phyloP scores from a whole-genome alignment of 2,113 vertebrate species.

The Vireo altiloquus region DNA sequence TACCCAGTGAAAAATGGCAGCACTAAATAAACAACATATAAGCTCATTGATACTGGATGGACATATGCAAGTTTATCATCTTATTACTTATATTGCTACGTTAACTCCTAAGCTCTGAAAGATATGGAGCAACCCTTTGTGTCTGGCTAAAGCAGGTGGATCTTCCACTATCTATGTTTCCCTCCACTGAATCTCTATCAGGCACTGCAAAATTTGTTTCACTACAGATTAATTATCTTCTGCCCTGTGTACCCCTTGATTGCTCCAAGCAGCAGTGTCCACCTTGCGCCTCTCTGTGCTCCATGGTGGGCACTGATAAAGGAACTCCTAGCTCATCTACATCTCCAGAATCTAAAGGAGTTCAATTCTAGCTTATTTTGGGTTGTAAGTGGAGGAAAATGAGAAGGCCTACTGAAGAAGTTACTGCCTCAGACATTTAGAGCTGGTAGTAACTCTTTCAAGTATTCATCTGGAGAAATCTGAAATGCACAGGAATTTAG shows the following conservation, averaged over 20 bases:
- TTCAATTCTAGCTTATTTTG: background rate
- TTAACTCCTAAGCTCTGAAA: background rate
- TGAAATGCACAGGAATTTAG: background rate
- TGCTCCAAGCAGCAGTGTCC: background rate
- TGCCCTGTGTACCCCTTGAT: background rate
- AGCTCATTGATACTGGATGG: fast-evolving
- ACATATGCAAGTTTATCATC: fast-evolving
- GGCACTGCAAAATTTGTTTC: background rate
- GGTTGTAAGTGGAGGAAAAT: background rate
- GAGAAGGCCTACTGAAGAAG: background rate
- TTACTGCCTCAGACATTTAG: background rate
- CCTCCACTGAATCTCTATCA: background rate
- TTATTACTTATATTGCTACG: background rate
- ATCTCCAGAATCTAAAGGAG: background rate
- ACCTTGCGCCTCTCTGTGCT: background rate
- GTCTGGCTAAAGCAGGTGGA: background rate
- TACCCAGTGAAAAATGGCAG: background rate
- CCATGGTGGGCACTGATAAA: background rate
- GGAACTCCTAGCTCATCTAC: background rate
- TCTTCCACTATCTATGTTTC: background rate
- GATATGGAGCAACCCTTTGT: fast-evolving
- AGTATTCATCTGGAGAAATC: background rate
- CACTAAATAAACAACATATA: background rate
- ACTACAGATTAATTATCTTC: background rate
- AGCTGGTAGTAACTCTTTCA: background rate